A percentile compares a stretch with the other conserved stretches of the same genome.
These are phyloP conservation scores for Macrotrachela quadricornifera DNA, from an alignment of 1,140 invertebrate genomes.

Conservation along the genomic window DNA sequence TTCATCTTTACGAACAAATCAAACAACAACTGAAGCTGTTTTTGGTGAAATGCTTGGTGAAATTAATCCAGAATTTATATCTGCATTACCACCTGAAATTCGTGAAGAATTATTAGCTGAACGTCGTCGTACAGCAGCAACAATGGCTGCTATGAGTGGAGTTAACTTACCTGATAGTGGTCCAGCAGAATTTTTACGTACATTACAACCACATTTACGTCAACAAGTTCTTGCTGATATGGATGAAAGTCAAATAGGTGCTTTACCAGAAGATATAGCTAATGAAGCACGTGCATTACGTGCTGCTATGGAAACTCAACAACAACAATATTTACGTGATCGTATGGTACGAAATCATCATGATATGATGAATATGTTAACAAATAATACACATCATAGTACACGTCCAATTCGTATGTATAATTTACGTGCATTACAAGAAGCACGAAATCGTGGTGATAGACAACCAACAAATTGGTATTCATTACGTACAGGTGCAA, in stretches of 20 bases:
- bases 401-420: too few species aligned
- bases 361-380: too few species aligned
- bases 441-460: too few species aligned
- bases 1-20: conserved; percentile 11
- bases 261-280: conserved; percentile 59
- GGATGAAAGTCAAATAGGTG: conserved; percentile 70
- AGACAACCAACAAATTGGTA: too few species aligned
- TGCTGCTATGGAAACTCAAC: conserved; percentile 26
- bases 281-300: conserved; percentile 57
- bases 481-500: too few species aligned
- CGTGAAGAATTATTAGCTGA: conserved; percentile 70
- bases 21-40: conserved; percentile 15
- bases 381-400: too few species aligned
- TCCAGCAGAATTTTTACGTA: conserved; percentile 63
- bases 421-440: too few species aligned
- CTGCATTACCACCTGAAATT: conserved; percentile 63
- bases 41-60: conserved; percentile 31
- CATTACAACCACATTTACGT: conserved; percentile 55
- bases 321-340: conserved; percentile 33
- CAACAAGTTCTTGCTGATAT: conserved; percentile 70
- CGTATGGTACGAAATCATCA: background rate
- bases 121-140: conserved; percentile 36
- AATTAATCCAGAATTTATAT: conserved; percentile 72
- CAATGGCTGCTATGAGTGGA: conserved; percentile 44
- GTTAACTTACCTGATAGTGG: conserved; percentile 48